A percentile compares a stretch with the other conserved stretches of the same genome.
These are phyloP conservation scores for Antheraea pernyi DNA, from an alignment of 1,140 invertebrate species.

Conservation along the genomic window DNA sequence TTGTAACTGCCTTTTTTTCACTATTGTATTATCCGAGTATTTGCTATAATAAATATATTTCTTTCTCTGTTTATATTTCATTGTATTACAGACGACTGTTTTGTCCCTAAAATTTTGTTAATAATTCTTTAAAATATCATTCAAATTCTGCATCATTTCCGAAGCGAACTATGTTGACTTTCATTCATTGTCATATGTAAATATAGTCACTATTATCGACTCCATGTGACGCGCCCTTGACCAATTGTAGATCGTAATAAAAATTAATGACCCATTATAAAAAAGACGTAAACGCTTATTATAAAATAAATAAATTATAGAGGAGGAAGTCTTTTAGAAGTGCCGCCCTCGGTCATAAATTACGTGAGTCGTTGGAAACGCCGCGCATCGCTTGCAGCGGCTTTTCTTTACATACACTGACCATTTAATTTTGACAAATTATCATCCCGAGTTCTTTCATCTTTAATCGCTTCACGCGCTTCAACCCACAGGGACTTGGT, in stretches of 20 bases:
- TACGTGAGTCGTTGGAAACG: background rate
- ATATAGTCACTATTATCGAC: background rate
- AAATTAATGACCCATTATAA: background rate
- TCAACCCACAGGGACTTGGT: background rate
- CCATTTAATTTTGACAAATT: conserved; percentile 2
- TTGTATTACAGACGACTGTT: too few relatives aligned
- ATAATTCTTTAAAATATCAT: too few relatives aligned
- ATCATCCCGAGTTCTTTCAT: background rate
- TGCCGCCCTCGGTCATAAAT: too few relatives aligned
- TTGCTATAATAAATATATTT: too few relatives aligned
- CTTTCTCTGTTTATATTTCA: too few relatives aligned
- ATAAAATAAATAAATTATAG: conserved; percentile 1
- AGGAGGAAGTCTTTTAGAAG: background rate
- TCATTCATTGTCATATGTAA: too few relatives aligned
- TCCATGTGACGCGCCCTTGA: background rate
- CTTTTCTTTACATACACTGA: background rate
- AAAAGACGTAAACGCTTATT: background rate
- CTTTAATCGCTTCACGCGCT: background rate
- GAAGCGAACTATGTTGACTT: too few relatives aligned
- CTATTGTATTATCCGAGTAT: too few relatives aligned
- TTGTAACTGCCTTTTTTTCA: too few relatives aligned
- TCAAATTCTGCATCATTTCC: too few relatives aligned
- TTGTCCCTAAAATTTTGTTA: too few relatives aligned
- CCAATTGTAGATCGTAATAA: background rate
- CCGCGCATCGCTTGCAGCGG: background rate